Conservation (phyloP, 2,113 vertebrate species). For the Nerophis ophidion region DNA sequence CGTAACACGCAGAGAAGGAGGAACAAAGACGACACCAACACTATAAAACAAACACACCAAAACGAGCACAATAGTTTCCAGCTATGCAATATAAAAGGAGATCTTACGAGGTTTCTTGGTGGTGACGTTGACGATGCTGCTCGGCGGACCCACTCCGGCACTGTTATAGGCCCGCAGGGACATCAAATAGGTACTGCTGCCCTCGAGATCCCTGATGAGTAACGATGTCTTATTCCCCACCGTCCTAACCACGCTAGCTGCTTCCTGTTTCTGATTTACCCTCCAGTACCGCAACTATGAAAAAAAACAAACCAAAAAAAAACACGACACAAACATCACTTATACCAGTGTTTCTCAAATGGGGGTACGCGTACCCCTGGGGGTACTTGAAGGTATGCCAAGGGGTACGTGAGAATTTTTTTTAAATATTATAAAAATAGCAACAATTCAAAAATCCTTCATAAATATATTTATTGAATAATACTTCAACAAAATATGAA, state of each 20-base stretch:
- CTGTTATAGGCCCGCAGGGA: conserved; percentile 88
- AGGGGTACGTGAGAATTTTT: too few relatives aligned
- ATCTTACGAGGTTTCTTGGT: conserved; percentile 92
- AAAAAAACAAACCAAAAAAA: conserved; percentile 24
- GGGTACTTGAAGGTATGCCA: too few relatives aligned
- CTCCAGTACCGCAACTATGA: conserved; percentile 84
- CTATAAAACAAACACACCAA: conserved; percentile 6
- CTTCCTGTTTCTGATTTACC: conserved; percentile 81
- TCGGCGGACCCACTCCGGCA: conserved; percentile 84
- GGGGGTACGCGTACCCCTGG: too few relatives aligned
- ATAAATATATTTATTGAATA: too few relatives aligned
- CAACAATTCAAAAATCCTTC: too few relatives aligned
- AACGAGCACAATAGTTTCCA: conserved; percentile 9
- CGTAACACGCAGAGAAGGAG: too few relatives aligned
- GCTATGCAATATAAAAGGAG: not conserved
- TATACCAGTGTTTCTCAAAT: too few relatives aligned
- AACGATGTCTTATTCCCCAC: conserved; percentile 82
- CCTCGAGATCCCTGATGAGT: conserved; percentile 78
- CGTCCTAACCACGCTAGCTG: conserved; percentile 79
- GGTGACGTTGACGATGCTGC: conserved; percentile 82
- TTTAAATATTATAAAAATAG: too few relatives aligned
- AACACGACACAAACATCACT: conserved; percentile 1
- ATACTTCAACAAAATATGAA: too few relatives aligned
- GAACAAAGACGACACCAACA: too few relatives aligned
- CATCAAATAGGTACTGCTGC: conserved; percentile 80